Percentiles rank a stretch among this genome's conserved stretches.
phyloP scores from a whole-genome alignment of 1,140 invertebrate genomes.

The Acromyrmex echinatior region DNA sequence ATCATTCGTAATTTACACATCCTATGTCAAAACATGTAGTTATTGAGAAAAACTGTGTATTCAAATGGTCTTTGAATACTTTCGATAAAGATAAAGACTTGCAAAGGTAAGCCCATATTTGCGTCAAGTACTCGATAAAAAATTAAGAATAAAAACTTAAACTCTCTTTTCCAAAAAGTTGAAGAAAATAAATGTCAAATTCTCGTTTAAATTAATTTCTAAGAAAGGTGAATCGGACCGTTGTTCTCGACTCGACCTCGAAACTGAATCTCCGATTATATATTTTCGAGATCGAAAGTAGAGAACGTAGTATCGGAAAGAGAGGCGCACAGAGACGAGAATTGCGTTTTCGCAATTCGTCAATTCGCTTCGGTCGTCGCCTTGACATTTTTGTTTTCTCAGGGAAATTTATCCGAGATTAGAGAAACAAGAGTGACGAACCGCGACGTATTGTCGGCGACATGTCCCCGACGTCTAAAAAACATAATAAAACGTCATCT shows the following conservation, averaged over 20 bases:
- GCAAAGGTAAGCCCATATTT: neutral
- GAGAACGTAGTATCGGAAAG: neutral
- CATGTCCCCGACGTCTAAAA: neutral
- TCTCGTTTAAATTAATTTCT: neutral
- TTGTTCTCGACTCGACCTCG: neutral
- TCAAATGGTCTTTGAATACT: neutral
- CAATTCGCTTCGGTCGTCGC: conserved; percentile 9
- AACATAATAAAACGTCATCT: conserved; percentile 5
- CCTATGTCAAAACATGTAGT: neutral
- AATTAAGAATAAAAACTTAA: conserved; percentile 30
- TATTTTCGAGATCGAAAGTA: neutral
- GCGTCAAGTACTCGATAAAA: conserved; percentile 31
- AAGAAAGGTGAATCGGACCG: neutral
- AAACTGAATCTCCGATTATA: conserved; percentile 2
- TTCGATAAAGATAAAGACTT: neutral
- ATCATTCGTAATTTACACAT: neutral
- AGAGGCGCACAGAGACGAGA: conserved; percentile 3
- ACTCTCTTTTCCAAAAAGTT: neutral
- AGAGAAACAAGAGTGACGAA: conserved; percentile 9
- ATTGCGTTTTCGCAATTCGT: neutral
- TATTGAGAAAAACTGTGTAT: neutral
- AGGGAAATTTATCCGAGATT: neutral
- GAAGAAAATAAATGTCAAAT: neutral
- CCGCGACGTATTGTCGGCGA: neutral
- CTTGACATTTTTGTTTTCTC: neutral